phyloP scores from a whole-genome alignment of 1,140 invertebrate genomes.

The Lutraria rhynchaena region DNA sequence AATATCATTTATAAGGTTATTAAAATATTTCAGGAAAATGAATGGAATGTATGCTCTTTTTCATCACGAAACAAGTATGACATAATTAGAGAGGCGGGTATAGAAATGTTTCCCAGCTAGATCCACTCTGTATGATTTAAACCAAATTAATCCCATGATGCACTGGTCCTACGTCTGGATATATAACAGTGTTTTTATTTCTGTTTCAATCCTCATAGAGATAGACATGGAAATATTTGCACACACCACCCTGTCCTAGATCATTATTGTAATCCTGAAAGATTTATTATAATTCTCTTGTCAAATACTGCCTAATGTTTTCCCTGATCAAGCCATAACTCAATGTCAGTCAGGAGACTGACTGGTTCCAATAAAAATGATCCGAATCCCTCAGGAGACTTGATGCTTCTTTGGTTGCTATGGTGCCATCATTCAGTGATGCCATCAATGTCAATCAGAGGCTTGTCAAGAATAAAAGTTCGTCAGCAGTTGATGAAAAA shows the following conservation, averaged over 20 bases:
- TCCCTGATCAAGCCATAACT: conserved; percentile 47
- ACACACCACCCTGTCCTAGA: conserved; percentile 31
- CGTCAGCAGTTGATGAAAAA: conserved; percentile 19
- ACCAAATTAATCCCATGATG: too few species aligned
- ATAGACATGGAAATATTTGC: conserved; percentile 28
- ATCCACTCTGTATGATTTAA: too few species aligned
- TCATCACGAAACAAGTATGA: too few species aligned
- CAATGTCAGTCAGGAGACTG: conserved; percentile 47
- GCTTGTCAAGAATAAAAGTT: conserved; percentile 55
- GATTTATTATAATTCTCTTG: conserved; percentile 56
- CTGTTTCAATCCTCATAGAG: too few species aligned
- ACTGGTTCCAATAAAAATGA: conserved; percentile 58
- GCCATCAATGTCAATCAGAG: conserved; percentile 57
- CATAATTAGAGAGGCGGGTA: too few species aligned
- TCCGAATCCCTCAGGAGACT: conserved; percentile 55
- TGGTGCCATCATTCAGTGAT: conserved; percentile 54
- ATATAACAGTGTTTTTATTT: too few species aligned
- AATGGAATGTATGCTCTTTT: too few species aligned
- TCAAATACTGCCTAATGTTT: conserved; percentile 56
- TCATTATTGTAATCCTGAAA: conserved; percentile 48
- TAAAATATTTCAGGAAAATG: too few species aligned
- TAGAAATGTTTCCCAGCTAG: too few species aligned
- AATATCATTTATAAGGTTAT: too few species aligned
- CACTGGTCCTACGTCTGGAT: too few species aligned
- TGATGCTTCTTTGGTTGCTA: conserved; percentile 57